Evolutionary conservation across 2,113 vertebrate genomes (phyloP).

Genomic region (Triplophysa tibetana): DNA sequence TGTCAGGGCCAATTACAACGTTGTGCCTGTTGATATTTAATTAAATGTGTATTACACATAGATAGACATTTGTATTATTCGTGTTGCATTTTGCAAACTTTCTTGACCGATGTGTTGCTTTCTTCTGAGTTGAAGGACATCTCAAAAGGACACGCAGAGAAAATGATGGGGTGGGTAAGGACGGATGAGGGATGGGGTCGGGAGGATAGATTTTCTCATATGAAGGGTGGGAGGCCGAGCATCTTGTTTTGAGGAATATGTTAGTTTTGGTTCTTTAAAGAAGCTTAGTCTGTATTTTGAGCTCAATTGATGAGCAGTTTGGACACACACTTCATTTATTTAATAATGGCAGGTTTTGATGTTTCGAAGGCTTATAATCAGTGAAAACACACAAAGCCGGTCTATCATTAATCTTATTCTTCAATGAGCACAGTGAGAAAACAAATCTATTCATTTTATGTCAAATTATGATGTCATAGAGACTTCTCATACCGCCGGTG

Average conservation of each 20-base stretch:
- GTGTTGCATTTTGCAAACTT: not conserved
- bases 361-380: no score
- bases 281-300: not conserved
- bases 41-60: not conserved
- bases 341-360: no score
- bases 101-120: not conserved
- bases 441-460: no score
- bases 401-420: no score
- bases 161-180: not conserved
- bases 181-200: not conserved
- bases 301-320: not conserved
- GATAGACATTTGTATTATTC: not conserved
- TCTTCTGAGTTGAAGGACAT: slow-evolving; percentile 3
- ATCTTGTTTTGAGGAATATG: not conserved
- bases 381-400: no score
- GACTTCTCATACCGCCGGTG: no score
- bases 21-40: no score
- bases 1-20: no score
- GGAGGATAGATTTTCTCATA: slow-evolving; percentile 6
- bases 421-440: no score
- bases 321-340: no score
- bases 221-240: not conserved
- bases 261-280: not conserved
- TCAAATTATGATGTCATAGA: no score
- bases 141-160: not conserved